phyloP scores from a whole-genome alignment of 2,113 vertebrate genomes.

The Sceloporus tristichus region DNA sequence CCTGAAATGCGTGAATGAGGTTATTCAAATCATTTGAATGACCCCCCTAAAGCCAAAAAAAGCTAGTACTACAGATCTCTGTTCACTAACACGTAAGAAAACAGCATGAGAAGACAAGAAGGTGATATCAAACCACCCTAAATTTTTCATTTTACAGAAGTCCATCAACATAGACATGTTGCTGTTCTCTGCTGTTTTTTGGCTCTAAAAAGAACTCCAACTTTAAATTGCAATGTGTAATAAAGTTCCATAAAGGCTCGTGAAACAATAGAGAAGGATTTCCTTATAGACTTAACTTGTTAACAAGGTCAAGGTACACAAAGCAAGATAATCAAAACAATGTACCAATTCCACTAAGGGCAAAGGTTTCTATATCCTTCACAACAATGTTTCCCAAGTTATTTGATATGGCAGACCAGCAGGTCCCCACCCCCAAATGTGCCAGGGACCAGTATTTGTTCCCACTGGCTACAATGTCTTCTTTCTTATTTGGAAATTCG shows the following conservation, averaged over 20 bases:
- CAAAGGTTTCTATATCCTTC: not conserved
- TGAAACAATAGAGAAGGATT: not conserved
- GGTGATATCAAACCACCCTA: not conserved
- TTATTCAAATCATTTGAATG: no score
- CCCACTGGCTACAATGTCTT: not conserved
- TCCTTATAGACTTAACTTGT: not conserved
- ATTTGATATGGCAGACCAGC: no score
- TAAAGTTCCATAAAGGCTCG: not conserved
- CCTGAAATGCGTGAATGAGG: no score
- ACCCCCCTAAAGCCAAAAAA: no score
- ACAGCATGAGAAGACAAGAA: not conserved
- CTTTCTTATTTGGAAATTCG: not conserved
- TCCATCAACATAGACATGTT: not conserved
- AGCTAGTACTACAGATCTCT: not conserved
- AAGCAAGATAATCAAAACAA: conserved; percentile 2
- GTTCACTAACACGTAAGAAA: not conserved
- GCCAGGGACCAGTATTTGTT: no score
- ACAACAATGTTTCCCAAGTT: no score
- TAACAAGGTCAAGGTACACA: not conserved
- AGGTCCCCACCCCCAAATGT: no score
- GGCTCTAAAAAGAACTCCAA: not conserved
- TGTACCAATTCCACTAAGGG: not conserved
- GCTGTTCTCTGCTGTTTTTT: not conserved
- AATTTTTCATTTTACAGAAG: not conserved
- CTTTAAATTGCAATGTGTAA: not conserved